Evolutionary conservation across 2,888 invertebrate genomes (phyloP).

Genomic region (Nowickia ferox): DNA sequence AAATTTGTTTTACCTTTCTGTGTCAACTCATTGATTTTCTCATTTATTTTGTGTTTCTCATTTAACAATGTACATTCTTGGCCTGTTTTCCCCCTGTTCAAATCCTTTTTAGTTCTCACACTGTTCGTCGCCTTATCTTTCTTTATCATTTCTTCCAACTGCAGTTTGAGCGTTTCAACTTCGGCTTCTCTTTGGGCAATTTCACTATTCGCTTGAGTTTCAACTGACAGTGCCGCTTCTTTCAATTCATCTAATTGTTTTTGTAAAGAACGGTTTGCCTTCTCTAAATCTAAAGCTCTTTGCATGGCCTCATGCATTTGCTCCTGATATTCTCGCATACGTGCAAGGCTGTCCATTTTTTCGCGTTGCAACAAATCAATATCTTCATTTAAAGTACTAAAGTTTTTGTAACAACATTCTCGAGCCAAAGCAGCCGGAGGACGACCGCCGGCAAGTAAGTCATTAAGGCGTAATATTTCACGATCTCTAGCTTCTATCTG

Average conservation of each 20-base stretch:
- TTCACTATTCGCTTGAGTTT: constrained; percentile 89
- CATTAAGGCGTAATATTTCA: constrained; percentile 88
- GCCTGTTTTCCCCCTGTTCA: constrained; percentile 15
- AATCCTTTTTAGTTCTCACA: constrained; percentile 42
- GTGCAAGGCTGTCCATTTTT: constrained; percentile 83
- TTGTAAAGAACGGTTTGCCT: constrained; percentile 88
- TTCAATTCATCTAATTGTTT: constrained; percentile 89
- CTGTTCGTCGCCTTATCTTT: constrained; percentile 37
- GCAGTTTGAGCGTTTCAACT: constrained; percentile 79
- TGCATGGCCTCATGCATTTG: constrained; percentile 90
- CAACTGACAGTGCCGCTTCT: constrained; percentile 89
- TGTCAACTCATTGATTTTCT: constrained; percentile 86
- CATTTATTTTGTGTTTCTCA: constrained; percentile 85
- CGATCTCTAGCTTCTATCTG: constrained; percentile 84
- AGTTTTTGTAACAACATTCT: constrained; percentile 87
- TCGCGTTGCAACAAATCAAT: constrained; percentile 85
- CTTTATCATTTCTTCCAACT: constrained; percentile 74
- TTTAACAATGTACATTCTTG: constrained; percentile 72
- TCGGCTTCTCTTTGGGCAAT: constrained; percentile 85
- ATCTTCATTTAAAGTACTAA: constrained; percentile 85
- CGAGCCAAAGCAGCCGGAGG: constrained; percentile 86
- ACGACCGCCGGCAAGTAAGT: constrained; percentile 89
- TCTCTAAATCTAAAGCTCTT: constrained; percentile 88
- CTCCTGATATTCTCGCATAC: constrained; percentile 79
- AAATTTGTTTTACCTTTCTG: constrained; percentile 84